These are phyloP conservation scores for Austrofundulus limnaeus DNA, from an alignment of 2,113 vertebrate genomes.

Conservation along the genomic window DNA sequence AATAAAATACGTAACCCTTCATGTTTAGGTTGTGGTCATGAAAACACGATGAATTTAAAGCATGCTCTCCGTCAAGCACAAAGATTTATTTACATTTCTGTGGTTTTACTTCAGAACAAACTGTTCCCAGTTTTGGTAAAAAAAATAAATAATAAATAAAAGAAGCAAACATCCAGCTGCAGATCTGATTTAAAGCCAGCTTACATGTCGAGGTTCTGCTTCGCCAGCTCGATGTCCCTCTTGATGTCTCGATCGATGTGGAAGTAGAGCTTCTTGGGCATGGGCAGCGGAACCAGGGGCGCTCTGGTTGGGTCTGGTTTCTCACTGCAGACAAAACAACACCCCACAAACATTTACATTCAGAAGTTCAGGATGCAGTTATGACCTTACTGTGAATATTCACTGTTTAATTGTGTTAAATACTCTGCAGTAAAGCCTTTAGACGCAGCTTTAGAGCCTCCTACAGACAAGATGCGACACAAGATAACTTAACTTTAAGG, in stretches of 20 bases:
- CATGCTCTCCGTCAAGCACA: too few relatives aligned
- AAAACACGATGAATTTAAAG: not conserved
- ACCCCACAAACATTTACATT: not conserved
- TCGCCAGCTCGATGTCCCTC: conserved; percentile 84
- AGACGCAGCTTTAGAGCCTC: not conserved
- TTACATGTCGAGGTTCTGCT: conserved; percentile 87
- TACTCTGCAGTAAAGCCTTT: too few relatives aligned
- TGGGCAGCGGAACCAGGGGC: conserved; percentile 79
- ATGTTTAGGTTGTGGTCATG: not conserved
- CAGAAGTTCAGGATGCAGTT: not conserved
- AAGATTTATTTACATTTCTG: conserved; percentile 37
- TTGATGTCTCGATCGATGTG: conserved; percentile 83
- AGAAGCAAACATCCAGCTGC: too few relatives aligned
- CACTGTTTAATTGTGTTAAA: not conserved
- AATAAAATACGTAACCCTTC: too few relatives aligned
- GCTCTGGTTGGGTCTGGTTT: conserved; percentile 76
- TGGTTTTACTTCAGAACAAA: conserved; percentile 3
- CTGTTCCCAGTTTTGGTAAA: too few relatives aligned
- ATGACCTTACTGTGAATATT: too few relatives aligned
- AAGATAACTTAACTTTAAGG: not conserved
- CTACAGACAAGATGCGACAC: not conserved
- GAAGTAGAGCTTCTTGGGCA: conserved; percentile 87
- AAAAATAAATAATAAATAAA: too few relatives aligned
- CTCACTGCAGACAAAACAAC: conserved; percentile 64
- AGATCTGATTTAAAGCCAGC: conserved; percentile 22